A percentile compares a stretch with the other conserved stretches of the same genome.
phyloP scores from a whole-genome alignment of 2,113 vertebrate species.

The Smithornis capensis region DNA sequence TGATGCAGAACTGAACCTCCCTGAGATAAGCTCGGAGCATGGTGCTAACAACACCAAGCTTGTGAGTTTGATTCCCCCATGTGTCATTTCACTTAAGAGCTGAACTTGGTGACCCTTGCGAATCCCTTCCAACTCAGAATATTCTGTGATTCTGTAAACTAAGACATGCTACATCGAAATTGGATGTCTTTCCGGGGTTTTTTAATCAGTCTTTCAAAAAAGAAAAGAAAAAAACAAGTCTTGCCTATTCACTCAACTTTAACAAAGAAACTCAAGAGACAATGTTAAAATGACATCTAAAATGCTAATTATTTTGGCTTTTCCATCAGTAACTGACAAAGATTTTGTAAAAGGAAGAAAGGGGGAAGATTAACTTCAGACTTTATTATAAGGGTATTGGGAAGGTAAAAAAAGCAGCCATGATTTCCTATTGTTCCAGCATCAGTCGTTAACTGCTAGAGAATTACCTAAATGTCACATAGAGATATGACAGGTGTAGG shows the following conservation, averaged over 20 bases:
- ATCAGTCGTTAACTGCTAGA: slow-evolving; percentile 11
- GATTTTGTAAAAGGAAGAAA: not conserved
- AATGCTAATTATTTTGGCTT: not conserved
- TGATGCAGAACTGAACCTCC: not conserved
- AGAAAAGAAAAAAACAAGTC: not conserved
- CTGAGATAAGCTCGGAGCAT: not conserved
- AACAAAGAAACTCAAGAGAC: not conserved
- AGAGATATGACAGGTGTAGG: not conserved
- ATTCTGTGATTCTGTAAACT: not conserved
- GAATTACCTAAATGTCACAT: not conserved
- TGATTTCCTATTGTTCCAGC: slow-evolving; percentile 10
- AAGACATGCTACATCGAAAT: not conserved
- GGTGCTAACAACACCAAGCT: not conserved
- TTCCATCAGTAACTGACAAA: not conserved
- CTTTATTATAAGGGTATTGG: not conserved
- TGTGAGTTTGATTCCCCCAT: not conserved
- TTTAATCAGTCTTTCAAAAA: not conserved
- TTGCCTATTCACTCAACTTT: not conserved
- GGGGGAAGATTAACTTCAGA: not conserved
- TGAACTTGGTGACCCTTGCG: no score
- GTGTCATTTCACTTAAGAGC: no score
- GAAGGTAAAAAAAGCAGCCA: not conserved
- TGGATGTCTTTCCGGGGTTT: accelerated
- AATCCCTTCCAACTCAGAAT: not conserved
- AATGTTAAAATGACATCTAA: not conserved